Evolutionary conservation across 2,113 vertebrate species (phyloP).

Genomic region (Sinosuthora webbiana): DNA sequence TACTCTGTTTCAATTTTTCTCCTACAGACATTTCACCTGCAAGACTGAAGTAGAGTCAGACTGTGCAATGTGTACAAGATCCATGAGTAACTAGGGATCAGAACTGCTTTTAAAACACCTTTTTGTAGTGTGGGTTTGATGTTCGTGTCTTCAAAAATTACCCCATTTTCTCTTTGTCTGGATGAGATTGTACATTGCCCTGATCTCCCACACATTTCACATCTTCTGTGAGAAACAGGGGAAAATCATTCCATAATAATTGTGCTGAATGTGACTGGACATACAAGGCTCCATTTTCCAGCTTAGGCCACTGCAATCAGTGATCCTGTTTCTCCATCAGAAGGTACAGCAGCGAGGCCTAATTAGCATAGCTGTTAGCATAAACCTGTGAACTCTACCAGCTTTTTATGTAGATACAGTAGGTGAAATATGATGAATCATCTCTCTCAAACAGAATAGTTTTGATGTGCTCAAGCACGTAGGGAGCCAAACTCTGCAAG

Average conservation of each 20-base stretch:
- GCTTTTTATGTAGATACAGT: neutral
- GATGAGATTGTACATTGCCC: neutral
- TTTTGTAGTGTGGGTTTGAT: neutral
- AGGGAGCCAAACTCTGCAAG: neutral
- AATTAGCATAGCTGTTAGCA: neutral
- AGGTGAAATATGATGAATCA: neutral
- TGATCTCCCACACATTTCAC: neutral
- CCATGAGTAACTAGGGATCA: neutral
- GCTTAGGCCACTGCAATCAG: neutral
- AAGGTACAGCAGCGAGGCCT: neutral
- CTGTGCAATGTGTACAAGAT: neutral
- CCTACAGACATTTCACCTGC: neutral
- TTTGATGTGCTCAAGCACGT: neutral
- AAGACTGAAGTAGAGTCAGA: neutral
- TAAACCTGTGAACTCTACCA: neutral
- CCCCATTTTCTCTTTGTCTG: neutral
- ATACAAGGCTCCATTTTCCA: neutral
- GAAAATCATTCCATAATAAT: accelerated
- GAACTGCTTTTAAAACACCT: neutral
- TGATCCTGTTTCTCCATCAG: neutral
- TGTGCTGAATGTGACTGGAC: neutral
- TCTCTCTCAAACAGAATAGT: neutral
- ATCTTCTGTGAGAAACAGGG: neutral
- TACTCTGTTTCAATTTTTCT: neutral
- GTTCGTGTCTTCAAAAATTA: neutral